Conservation (phyloP, 1,140 invertebrate species). For the Euwallacea fornicatus region DNA sequence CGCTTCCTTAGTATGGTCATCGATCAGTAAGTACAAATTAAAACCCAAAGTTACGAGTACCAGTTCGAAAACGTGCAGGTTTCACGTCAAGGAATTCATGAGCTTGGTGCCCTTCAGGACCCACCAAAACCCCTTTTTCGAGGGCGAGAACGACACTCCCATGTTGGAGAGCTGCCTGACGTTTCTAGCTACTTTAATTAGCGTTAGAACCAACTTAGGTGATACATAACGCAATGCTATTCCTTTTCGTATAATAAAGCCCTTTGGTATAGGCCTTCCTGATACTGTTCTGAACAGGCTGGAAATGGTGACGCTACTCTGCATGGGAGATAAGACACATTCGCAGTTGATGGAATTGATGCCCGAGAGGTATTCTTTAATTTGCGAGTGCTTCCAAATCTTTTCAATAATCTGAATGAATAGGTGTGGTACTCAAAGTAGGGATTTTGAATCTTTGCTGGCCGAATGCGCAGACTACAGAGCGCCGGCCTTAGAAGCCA, state of each 20-base stretch:
- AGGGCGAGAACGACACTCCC: conserved; percentile 77
- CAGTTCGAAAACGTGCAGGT: conserved; percentile 57
- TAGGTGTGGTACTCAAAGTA: conserved; percentile 84
- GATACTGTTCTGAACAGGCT: conserved; percentile 64
- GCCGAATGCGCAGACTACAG: conserved; percentile 78
- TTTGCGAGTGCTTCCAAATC: background rate
- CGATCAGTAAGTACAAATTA: conserved; percentile 69
- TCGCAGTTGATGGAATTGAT: conserved; percentile 92
- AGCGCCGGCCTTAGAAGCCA: conserved; percentile 75
- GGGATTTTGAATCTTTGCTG: conserved; percentile 85
- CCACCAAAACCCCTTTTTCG: conserved; percentile 63
- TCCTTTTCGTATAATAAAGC: too few species aligned
- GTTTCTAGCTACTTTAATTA: conserved; percentile 87
- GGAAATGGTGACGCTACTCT: conserved; percentile 91
- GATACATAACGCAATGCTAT: conserved; percentile 19
- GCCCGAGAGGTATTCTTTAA: conserved; percentile 69
- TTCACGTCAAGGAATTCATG: conserved; percentile 83
- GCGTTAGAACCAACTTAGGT: conserved; percentile 88
- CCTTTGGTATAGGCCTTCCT: conserved; percentile 53
- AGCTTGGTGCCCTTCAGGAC: conserved; percentile 71
- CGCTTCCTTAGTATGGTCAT: conserved; percentile 85
- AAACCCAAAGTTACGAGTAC: conserved; percentile 6
- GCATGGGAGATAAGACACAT: conserved; percentile 93
- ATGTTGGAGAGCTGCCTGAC: conserved; percentile 93
- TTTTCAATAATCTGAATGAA: background rate